Evolutionary conservation across 92 coral and sea anemone species (phyloP), one percentile per base, ranked within the genome.

Genomic region (Nematostella vectensis): DNA sequence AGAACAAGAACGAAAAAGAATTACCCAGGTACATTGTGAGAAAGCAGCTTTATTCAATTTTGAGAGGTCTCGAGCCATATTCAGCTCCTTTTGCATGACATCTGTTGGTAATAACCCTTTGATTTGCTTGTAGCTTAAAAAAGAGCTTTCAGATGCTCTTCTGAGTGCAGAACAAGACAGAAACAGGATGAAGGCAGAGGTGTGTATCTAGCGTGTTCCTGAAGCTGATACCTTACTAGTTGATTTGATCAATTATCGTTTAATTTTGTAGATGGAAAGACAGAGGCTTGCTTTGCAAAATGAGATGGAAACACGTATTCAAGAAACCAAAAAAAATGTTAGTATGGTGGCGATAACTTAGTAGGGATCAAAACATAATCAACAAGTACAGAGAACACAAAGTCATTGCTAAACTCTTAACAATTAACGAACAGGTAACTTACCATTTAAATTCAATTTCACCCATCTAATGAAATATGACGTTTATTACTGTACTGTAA

Each of bases 271-370:
- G 96, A 76, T 89, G 31, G 87, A 85, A 47, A 74, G 77, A 33
- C 96, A 89, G 58, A 81, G 74, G 54, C 20, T 70, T n/a, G 88
- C 80, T 27, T 61, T 89, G 54, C 75, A 85, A 55, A 74, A 62
- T 33, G 89, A 89, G 37, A 85, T 80, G 81, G 89, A 89, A 31
- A 59, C 59, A 42, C 76, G 78, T 51, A 65, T 89, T 19, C 88
- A 82, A 63, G 85, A 70, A 20, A 81, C 85, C 54, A 77, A 83
- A 59, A 75, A 67, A 37, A 76, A 74, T 37, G 96, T 89, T 67
- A 53, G 95, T n/a, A n/a, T n/a, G n/a, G n/a, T n/a, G n/a, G n/a
- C n/a, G n/a, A n/a, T n/a, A n/a, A n/a, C n/a, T n/a, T n/a, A n/a
- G n/a, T n/a, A n/a, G n/a, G n/a, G n/a, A n/a, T n/a, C n/a, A n/a